Base-by-base conservation (phyloP, 2,113 vertebrate genomes). In the Oncorhynchus clarkii region DNA sequence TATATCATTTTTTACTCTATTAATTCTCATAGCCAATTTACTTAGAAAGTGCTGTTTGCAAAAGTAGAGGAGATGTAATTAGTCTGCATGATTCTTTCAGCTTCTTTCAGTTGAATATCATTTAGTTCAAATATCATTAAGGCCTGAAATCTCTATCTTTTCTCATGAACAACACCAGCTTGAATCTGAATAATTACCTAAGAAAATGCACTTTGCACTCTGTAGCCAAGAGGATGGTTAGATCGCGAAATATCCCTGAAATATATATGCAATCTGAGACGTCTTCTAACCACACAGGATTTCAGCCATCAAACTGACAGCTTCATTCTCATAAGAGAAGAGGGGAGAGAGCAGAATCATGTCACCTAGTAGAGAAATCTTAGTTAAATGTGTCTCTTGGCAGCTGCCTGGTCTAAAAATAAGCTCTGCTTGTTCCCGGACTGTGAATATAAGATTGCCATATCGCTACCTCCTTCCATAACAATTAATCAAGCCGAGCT, bases 401-500 rank as follows among this genome's bases (percentile, higher is more conserved):
- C 84, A 85, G 80, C 83, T 80, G 84, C 75, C 81, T 78, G 79
- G 77, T 84, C 86, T 92, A 92, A 92, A 93, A 90, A 93, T 90
- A 92, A 82, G 26, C 84, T 73, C 2, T 0, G 67, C 83, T 79
- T 34, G 86, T 87, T 88, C 83, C 86, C 48, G 80, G 82, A 81
- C 80, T 81, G 85, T 87, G 86, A 82, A 90, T 88, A 84, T 84
- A 83, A 91, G 89, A 87, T 89, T 89, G 88, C 84, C 88, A 84
- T 87, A 91, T 91, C 85, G 39, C 87, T 82, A 77, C 85, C 83
- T 76, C 85, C 88, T 88, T 86, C 87, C 89, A 85, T 87, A 91
- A 89, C 89, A 90, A 91, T 90, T 90, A 89, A 91, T 92, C 90
- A 91, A 88, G 84, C 72, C 81, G 72, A 80, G 83, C 86, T 70